A percentile compares a stretch with the other conserved stretches of the same genome.
phyloP scores from a whole-genome alignment of 2,797 vertebrate species.

The Syngnathus rostellatus region DNA sequence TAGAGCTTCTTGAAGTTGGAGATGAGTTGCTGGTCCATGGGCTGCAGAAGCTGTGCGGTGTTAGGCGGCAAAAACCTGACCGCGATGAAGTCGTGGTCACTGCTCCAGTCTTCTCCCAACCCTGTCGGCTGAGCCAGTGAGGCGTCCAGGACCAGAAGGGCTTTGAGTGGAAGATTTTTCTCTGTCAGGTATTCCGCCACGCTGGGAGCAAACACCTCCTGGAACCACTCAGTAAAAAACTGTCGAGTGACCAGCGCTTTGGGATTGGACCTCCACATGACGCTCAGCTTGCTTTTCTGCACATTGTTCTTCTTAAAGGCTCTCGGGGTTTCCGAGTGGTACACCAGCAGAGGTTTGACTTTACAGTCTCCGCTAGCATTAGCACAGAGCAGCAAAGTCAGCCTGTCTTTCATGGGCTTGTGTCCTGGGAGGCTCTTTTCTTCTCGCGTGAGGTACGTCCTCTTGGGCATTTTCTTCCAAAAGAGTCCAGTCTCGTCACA shows the following conservation, averaged over 20 bases:
- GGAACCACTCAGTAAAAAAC: constrained; percentile 39
- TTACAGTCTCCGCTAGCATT: constrained; percentile 38
- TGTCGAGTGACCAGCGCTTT: constrained; percentile 3
- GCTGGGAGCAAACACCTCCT: constrained; percentile 11
- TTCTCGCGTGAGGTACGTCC: constrained; percentile 29
- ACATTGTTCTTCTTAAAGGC: constrained; percentile 23
- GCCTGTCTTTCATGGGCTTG: constrained; percentile 28
- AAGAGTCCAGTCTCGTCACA: constrained; percentile 39
- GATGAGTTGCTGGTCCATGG: constrained; percentile 22
- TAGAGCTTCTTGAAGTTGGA: constrained; percentile 24
- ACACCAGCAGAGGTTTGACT: constrained; percentile 38
- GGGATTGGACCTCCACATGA: constrained; percentile 10
- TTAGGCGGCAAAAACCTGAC: constrained; percentile 7
- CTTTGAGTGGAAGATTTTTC: constrained; percentile 27
- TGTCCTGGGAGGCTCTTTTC: constrained; percentile 9
- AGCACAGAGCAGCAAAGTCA: constrained; percentile 33
- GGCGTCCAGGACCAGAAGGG: constrained; percentile 28
- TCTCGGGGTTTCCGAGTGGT: constrained; percentile 20
- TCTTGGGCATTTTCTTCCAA: constrained; percentile 37
- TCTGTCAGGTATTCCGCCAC: constrained; percentile 22
- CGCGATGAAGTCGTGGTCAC: background rate
- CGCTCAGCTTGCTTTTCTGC: constrained; percentile 1
- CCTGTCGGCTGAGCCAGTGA: background rate
- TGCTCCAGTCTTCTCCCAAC: background rate
- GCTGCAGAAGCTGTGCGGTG: constrained; percentile 17